Conservation (phyloP, 2,888 invertebrate genomes). For the Hyppa rectilinea region DNA sequence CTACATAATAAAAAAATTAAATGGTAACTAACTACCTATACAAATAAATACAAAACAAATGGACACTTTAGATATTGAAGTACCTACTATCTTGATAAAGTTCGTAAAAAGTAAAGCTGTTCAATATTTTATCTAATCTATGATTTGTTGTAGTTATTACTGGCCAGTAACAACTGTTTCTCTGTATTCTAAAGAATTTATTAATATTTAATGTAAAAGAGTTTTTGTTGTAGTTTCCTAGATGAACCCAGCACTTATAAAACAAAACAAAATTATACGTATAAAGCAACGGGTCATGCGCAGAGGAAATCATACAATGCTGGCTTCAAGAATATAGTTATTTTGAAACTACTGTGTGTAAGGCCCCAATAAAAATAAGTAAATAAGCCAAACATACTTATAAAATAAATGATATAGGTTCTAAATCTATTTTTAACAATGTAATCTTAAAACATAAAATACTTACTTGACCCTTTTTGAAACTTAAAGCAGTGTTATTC, state of each 20-base stretch:
- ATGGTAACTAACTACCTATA: no score
- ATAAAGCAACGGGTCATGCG: background rate
- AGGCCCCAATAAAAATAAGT: background rate
- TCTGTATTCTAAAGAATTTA: background rate
- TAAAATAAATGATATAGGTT: background rate
- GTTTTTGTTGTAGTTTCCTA: background rate
- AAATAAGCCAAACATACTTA: background rate
- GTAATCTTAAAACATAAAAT: conserved; percentile 9
- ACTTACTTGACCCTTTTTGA: conserved; percentile 83
- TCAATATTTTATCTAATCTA: background rate
- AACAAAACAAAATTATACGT: background rate
- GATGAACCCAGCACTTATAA: no score
- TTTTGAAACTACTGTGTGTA: background rate
- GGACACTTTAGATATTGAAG: no score
- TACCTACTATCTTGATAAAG: background rate
- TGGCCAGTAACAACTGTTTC: background rate
- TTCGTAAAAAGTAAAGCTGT: background rate
- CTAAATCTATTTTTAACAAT: background rate
- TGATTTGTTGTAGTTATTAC: background rate
- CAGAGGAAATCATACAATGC: background rate
- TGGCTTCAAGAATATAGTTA: background rate
- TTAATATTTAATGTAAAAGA: background rate
- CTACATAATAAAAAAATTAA: no score
- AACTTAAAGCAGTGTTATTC: conserved; percentile 81
- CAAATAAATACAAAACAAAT: no score